Evolutionary conservation across 2,888 invertebrate species (phyloP), one percentile per base, ranked within the genome.

Genomic region (Eristalis intricaria): DNA sequence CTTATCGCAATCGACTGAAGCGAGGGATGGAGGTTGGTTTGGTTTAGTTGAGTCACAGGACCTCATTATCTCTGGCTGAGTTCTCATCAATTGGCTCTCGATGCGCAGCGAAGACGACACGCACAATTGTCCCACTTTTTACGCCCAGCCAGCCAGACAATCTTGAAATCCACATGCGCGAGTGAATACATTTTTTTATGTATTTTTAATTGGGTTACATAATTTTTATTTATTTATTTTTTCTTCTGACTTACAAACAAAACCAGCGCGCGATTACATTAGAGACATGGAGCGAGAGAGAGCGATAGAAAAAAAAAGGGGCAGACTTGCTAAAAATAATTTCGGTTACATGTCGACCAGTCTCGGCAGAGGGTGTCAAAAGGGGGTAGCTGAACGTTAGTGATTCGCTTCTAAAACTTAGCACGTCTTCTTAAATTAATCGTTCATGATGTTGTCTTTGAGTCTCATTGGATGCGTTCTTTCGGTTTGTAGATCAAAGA

Each of bases 31-130:
- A 7, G 26, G n/a, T 32, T 50, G 19, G 13, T 71, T 60, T 60
- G 69, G 58, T 15, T 82, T 75, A 70, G 70, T 70, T 71, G 81
- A 75, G 66, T 60, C 65, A 82, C 65, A 66, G 50, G 50, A 76
- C 70, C 61, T 82, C 15, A 76, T 71, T 60, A 73, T 70, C 60
- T 66, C 13, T 29, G 26, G 23, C 66, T 29, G 29, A 66, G 68
- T 22, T 66, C 38, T 11, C 1, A 29, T 29, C 11, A 19, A n/a
- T 19, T 19, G 50, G 8, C 50, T n/a, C 50, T n/a, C 66, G 65
- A 26, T 63, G 83, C 71, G 10, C 32, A 78, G 38, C 58, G 63
- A 40, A 64, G 40, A 56, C 69, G 64, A 56, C 26, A 68, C 69
- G 56, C 66, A 65, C 65, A 56, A 58, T 74, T 71, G 74, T 70